Evolutionary conservation across 2,888 invertebrate species (phyloP), one percentile per base, ranked within the genome.

Genomic region (Ellobium chinense): DNA sequence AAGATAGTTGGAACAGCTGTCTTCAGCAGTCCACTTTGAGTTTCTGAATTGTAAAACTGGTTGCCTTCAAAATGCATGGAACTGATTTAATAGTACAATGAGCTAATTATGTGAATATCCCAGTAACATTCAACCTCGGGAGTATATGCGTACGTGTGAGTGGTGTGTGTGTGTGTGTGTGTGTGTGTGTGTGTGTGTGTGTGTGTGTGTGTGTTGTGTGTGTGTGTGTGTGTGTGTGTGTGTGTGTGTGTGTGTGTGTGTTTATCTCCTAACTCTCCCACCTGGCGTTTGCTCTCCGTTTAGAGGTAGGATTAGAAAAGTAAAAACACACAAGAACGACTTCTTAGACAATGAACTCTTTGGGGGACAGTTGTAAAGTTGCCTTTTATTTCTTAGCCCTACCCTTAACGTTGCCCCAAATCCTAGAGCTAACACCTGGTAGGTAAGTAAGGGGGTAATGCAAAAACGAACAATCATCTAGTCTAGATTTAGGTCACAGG

Each of bases 11-110:
- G 65, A 14, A 65, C 34, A 65, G 65, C 65, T 24, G 29, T 34
- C 27, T 65, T 65, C 29, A 31, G 18, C 31, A 65, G 34, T 9
- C 65, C 29, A 65, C 34, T 27, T 65, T 31, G 18, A 31, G 34
- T 31, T 14, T 14, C 18, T 31, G 65, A 31, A 65, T 65, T 65
- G 18, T 21, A 24, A 31, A 65, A 65, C n/a, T 65, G 65, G 34
- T 65, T 65, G 18, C 27, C 31, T 31, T 65, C 65, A 65, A 65
- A 65, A 34, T 65, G 65, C 5, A 24, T 34, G 65, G 65, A 27
- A 60, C 60, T 24, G 27, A 7, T 21, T 60, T 24, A 7, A 60
- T 60, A 24, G 60, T 46, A 46, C 46, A 46, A 46, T 46, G 46
- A 46, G 18, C 46, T 46, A 46, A 12, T 7, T 46, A 46, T 46